phyloP scores from a whole-genome alignment of 2,113 vertebrate species.

The Ceyx cyanopectus region DNA sequence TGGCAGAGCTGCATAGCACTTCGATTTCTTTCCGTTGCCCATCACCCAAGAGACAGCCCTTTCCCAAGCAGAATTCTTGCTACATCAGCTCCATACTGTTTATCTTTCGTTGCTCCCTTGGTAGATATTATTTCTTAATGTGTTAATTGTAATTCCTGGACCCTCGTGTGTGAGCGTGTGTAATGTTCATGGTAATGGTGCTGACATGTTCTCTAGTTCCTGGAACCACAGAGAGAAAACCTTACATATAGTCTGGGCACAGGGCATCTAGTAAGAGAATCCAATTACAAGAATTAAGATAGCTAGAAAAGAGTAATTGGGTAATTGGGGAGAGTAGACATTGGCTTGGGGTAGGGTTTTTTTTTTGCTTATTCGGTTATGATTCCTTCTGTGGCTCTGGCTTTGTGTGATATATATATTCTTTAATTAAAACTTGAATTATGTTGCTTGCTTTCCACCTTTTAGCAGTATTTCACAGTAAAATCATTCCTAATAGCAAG shows the following conservation, averaged over 20 bases:
- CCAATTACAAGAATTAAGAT: constrained; percentile 19
- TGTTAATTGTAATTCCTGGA: constrained; percentile 67
- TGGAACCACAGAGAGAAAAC: not conserved
- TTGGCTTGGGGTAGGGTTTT: not conserved
- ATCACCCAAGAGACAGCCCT: constrained; percentile 5
- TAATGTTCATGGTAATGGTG: constrained; percentile 4
- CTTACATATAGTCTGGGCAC: not conserved
- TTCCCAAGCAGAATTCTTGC: constrained; percentile 35
- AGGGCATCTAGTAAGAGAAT: constrained; percentile 37
- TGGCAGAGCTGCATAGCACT: accelerated
- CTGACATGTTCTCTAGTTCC: not conserved
- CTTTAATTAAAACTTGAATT: constrained; percentile 70
- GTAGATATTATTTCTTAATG: constrained; percentile 72
- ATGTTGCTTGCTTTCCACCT: constrained; percentile 59
- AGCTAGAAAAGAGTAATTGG: constrained; percentile 15
- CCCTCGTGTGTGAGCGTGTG: constrained; percentile 13
- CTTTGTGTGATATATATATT: constrained; percentile 46
- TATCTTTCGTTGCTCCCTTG: constrained; percentile 64
- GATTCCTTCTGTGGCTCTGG: not conserved
- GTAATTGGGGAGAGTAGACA: not conserved
- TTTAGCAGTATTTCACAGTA: constrained; percentile 61
- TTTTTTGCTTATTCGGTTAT: not conserved
- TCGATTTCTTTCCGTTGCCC: not conserved
- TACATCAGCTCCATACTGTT: constrained; percentile 52
- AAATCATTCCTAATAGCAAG: constrained; percentile 61